Evolutionary conservation across 2,888 invertebrate genomes (phyloP).

Genomic region (Idaea dimidiata): DNA sequence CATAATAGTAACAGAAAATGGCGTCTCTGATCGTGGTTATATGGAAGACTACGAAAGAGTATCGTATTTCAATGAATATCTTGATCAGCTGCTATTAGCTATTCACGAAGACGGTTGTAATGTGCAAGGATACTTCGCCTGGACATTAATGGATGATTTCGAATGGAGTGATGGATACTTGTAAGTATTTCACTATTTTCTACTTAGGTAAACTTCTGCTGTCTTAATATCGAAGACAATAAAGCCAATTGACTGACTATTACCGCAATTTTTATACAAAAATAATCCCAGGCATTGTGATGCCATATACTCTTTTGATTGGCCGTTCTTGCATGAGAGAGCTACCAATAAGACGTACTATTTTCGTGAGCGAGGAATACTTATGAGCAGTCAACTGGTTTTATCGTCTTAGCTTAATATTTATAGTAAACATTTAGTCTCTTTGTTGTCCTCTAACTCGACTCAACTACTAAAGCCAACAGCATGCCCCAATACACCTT

Average conservation of each 20-base stretch:
- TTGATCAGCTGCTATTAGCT: constrained; percentile 62
- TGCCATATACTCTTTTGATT: too few relatives aligned
- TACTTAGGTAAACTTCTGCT: neutral
- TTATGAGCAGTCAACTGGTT: too few relatives aligned
- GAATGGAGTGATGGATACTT: constrained; percentile 77
- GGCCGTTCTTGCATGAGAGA: too few relatives aligned
- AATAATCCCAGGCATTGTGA: too few relatives aligned
- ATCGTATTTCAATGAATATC: constrained; percentile 74
- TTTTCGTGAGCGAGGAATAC: too few relatives aligned
- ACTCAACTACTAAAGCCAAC: neutral
- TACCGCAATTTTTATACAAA: too few relatives aligned
- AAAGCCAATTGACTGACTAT: too few relatives aligned
- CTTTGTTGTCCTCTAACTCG: neutral
- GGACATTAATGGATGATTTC: constrained; percentile 84
- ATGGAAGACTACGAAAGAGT: constrained; percentile 67
- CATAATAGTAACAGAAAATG: constrained; percentile 82
- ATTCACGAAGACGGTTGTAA: constrained; percentile 65
- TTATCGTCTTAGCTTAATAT: too few relatives aligned
- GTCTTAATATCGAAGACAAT: too few relatives aligned
- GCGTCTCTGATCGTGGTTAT: constrained; percentile 74
- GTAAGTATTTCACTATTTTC: constrained; percentile 41
- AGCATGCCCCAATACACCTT: neutral
- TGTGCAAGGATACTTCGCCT: constrained; percentile 78
- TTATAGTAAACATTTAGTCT: neutral
- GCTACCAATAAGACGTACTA: too few relatives aligned